Evolutionary conservation across 2,888 invertebrate genomes (phyloP).

Genomic region (Eupithecia subumbrata): DNA sequence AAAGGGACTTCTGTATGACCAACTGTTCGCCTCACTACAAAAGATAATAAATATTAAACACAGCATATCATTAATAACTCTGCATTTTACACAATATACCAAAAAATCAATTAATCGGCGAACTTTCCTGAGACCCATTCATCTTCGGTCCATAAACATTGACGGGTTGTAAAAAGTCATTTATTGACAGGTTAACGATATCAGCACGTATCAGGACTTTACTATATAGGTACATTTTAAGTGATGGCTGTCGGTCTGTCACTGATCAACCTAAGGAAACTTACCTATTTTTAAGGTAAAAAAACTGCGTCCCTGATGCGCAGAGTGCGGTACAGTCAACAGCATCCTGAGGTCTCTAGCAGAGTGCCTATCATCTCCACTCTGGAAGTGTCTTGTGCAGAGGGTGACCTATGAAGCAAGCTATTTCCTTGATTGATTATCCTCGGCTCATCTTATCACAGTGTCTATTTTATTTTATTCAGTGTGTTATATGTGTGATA

Average conservation of each 20-base stretch:
- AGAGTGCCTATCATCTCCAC: too few species aligned
- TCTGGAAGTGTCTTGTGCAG: too few species aligned
- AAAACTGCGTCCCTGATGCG: too few species aligned
- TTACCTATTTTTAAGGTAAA: not conserved
- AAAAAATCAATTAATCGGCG: constrained; percentile 55
- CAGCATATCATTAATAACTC: constrained; percentile 38
- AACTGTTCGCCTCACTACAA: constrained; percentile 21
- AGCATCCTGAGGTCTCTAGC: too few species aligned
- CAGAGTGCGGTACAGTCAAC: too few species aligned
- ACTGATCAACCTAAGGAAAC: not conserved
- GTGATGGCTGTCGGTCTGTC: not conserved
- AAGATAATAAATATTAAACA: constrained; percentile 34
- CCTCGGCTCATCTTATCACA: too few species aligned
- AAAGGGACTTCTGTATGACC: constrained; percentile 13
- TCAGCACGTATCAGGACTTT: constrained; percentile 22
- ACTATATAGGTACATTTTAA: not conserved
- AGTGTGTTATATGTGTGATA: too few species aligned
- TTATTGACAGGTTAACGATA: constrained; percentile 55
- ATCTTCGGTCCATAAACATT: constrained; percentile 52
- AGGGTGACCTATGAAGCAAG: too few species aligned
- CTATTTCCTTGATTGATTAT: too few species aligned
- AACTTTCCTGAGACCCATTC: constrained; percentile 54
- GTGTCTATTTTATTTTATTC: too few species aligned
- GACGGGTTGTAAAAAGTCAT: constrained; percentile 48
- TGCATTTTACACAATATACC: constrained; percentile 42